Evolutionary conservation across 2,888 invertebrate species (phyloP).

Genomic region (Mamestra brassicae): DNA sequence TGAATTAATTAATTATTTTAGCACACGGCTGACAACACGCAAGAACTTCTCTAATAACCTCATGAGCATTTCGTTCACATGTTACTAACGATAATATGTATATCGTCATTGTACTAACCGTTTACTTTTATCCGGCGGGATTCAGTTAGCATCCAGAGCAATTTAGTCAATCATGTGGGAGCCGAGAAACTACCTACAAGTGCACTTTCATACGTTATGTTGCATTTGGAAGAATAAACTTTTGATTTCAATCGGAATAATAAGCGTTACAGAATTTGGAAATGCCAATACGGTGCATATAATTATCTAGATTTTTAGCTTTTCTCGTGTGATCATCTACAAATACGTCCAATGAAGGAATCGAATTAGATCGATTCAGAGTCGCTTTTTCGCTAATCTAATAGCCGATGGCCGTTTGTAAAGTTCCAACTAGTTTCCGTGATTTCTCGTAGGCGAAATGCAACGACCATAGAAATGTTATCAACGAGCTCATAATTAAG

Average conservation of each 20-base stretch:
- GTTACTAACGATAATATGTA: conserved; percentile 13
- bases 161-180: conserved; percentile 56
- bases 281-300: neutral
- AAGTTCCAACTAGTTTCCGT: conserved; percentile 20
- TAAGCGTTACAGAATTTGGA: neutral
- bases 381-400: neutral
- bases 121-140: conserved; percentile 44
- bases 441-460: neutral
- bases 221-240: conserved; percentile 21
- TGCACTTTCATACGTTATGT: conserved; percentile 20
- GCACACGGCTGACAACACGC: neutral
- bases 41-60: conserved; percentile 1
- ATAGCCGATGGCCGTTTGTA: conserved; percentile 3
- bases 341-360: neutral
- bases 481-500: conserved; percentile 18
- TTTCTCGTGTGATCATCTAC: neutral
- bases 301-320: neutral
- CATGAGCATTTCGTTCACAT: conserved; percentile 8
- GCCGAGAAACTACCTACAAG: conserved; percentile 15
- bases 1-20: no score
- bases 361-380: neutral
- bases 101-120: conserved; percentile 35
- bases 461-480: conserved; percentile 14
- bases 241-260: neutral
- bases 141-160: conserved; percentile 51